A percentile compares a stretch with the other conserved stretches of the same genome.
These are phyloP conservation scores for Bradypodion ventrale DNA, from an alignment of 2,797 vertebrate genomes.

Conservation along the genomic window DNA sequence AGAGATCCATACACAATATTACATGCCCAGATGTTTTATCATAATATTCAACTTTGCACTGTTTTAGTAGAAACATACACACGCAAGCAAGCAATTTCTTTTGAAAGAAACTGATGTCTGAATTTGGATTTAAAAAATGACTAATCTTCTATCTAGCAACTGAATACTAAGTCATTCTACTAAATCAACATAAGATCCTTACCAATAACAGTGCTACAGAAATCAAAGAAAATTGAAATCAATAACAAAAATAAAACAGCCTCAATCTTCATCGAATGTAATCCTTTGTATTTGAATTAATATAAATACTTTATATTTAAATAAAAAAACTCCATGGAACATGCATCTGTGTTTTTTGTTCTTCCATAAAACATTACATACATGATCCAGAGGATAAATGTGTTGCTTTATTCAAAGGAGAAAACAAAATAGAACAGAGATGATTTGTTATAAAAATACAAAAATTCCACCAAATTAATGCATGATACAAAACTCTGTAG, in stretches of 20 bases:
- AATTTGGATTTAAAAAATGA: not conserved
- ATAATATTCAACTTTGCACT: too few relatives aligned
- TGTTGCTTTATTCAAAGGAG: too few relatives aligned
- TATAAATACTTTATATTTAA: not conserved
- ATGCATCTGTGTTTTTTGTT: not conserved
- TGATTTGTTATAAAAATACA: not conserved
- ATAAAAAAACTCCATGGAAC: not conserved
- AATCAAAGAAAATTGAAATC: not conserved
- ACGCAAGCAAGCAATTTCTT: too few relatives aligned
- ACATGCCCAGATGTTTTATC: too few relatives aligned
- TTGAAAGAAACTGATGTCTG: not conserved
- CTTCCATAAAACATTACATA: not conserved
- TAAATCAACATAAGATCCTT: not conserved
- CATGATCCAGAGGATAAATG: not conserved
- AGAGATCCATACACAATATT: too few relatives aligned
- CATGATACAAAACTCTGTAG: not conserved
- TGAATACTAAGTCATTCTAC: too few relatives aligned
- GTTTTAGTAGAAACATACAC: too few relatives aligned
- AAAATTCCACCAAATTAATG: too few relatives aligned
- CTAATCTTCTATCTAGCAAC: not conserved
- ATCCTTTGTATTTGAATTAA: not conserved
- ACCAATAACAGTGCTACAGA: not conserved
- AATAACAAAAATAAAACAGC: not conserved
- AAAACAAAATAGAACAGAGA: not conserved
- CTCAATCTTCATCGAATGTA: not conserved